phyloP scores from a whole-genome alignment of 2,888 invertebrate genomes.

The Parapristionchus giblindavisi region DNA sequence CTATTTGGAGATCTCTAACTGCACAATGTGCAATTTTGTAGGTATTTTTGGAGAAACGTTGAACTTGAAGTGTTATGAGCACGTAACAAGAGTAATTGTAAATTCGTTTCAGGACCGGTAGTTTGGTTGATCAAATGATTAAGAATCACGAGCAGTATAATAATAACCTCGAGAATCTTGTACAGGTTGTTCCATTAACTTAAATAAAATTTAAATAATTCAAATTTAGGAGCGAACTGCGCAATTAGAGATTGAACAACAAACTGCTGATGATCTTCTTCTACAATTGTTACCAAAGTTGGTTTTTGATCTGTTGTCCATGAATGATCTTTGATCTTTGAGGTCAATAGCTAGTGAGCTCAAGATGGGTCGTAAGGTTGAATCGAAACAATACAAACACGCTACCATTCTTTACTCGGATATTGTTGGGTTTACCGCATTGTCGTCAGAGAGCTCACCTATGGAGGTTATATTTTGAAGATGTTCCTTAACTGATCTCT shows the following conservation, averaged over 20 bases:
- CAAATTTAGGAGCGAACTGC: slow-evolving; percentile 56
- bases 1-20: too few species aligned
- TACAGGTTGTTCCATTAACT: too few species aligned
- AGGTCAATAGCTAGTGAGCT: slow-evolving; percentile 61
- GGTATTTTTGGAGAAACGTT: too few species aligned
- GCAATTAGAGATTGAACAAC: slow-evolving; percentile 58
- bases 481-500: too few species aligned
- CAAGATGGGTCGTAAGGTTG: slow-evolving; percentile 52
- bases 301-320: not conserved
- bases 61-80: too few species aligned
- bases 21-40: too few species aligned
- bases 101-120: slow-evolving; percentile 59
- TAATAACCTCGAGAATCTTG: slow-evolving; percentile 50
- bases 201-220: too few species aligned
- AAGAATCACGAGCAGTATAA: slow-evolving; percentile 62
- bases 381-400: slow-evolving; percentile 55
- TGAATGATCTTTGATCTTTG: slow-evolving; percentile 20
- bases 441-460: slow-evolving; percentile 63
- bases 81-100: too few species aligned
- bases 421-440: slow-evolving; percentile 67
- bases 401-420: slow-evolving; percentile 67
- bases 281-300: slow-evolving; percentile 60
- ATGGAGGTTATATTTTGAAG: slow-evolving; percentile 58
- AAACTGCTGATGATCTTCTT: slow-evolving; percentile 57
- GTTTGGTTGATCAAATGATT: slow-evolving; percentile 66